These are phyloP conservation scores for Sturmia bella DNA, from an alignment of 2,888 invertebrate genomes.

Conservation along the genomic window DNA sequence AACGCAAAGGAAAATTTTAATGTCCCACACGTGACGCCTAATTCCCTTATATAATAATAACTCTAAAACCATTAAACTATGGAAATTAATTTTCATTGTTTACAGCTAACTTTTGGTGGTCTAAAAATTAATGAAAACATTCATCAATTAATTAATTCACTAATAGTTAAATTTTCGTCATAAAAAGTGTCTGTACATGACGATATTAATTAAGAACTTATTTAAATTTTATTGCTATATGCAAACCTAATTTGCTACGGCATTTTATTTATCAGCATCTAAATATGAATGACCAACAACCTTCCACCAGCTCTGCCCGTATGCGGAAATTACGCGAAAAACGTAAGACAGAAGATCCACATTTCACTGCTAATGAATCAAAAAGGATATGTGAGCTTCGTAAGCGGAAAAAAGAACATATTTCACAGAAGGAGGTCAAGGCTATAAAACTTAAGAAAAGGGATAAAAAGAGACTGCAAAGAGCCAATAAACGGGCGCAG, in stretches of 20 bases:
- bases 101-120: background rate
- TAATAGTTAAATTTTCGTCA: background rate
- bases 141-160: slow-evolving; percentile 4
- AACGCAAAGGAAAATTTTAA: slow-evolving; percentile 28
- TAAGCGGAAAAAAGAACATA: slow-evolving; percentile 11
- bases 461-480: slow-evolving; percentile 28
- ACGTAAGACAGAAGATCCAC: slow-evolving; percentile 9
- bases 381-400: background rate
- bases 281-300: background rate
- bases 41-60: slow-evolving; percentile 28
- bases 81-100: slow-evolving; percentile 23
- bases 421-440: slow-evolving; percentile 13
- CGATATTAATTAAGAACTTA: slow-evolving; percentile 4
- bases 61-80: slow-evolving; percentile 20
- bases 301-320: slow-evolving; percentile 10
- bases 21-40: slow-evolving; percentile 42
- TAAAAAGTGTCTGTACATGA: slow-evolving; percentile 35
- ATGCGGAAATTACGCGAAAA: slow-evolving; percentile 28
- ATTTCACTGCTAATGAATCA: background rate
- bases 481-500: slow-evolving; percentile 10
- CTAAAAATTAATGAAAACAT: slow-evolving; percentile 4
- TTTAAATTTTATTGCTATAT: slow-evolving; percentile 11
- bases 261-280: background rate
- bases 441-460: slow-evolving; percentile 5
- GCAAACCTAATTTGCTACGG: background rate